Evolutionary conservation across 2,113 vertebrate species (phyloP).

Genomic region (Labrus mixtus): DNA sequence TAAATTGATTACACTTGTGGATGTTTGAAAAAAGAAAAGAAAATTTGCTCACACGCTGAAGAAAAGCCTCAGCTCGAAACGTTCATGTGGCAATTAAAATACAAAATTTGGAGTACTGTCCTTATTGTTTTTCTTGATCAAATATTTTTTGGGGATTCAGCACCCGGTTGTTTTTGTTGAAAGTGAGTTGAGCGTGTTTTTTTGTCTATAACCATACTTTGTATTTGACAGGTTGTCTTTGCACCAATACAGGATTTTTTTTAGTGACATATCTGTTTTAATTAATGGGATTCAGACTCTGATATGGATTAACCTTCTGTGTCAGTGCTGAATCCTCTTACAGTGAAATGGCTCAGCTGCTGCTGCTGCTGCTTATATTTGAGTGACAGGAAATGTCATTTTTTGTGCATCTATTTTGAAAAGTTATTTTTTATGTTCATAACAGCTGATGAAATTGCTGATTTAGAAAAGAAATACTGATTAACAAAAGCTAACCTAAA

Average conservation of each 20-base stretch:
- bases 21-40: no score
- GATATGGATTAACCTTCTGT: slow-evolving; percentile 20
- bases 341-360: slow-evolving; percentile 8
- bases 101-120: no score
- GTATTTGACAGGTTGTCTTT: not conserved
- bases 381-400: not conserved
- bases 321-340: slow-evolving; percentile 35
- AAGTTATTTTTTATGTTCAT: slow-evolving; percentile 1
- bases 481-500: not conserved
- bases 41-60: no score
- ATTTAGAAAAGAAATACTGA: not conserved
- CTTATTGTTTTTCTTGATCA: no score
- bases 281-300: slow-evolving; percentile 19
- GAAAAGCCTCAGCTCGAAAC: no score
- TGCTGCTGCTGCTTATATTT: slow-evolving; percentile 6
- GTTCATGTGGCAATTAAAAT: no score
- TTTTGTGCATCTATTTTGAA: slow-evolving; percentile 18
- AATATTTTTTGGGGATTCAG: no score
- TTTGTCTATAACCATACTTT: no score
- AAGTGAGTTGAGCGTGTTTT: no score
- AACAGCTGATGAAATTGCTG: not conserved
- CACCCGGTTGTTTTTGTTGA: no score
- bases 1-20: no score
- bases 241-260: not conserved
- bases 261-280: slow-evolving; percentile 18